Evolutionary conservation across 2,888 invertebrate species (phyloP).

Genomic region (Melangyna quadrimaculata): DNA sequence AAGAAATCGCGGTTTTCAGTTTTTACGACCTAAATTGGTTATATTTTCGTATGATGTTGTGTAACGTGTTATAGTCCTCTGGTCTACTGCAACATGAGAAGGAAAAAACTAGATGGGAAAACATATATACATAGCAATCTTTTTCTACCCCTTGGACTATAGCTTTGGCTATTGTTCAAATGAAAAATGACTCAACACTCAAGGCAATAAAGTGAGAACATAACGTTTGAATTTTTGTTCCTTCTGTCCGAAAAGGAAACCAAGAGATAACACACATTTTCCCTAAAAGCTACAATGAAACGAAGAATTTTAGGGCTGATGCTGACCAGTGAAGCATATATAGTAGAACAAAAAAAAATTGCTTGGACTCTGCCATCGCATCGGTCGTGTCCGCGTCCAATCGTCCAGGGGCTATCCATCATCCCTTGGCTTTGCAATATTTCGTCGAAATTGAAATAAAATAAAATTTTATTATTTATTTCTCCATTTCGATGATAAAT

Average conservation of each 20-base stretch:
- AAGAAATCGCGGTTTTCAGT: conserved; percentile 59
- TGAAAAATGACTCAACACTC: conserved; percentile 67
- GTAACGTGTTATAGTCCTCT: not conserved
- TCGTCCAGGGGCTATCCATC: conserved; percentile 35
- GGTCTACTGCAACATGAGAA: not conserved
- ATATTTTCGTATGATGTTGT: not conserved
- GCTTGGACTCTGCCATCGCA: not conserved
- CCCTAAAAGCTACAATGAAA: not conserved
- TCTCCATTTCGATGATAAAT: conserved; percentile 39
- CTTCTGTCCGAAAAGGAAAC: not conserved
- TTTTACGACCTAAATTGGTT: conserved; percentile 37
- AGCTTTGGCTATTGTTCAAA: conserved; percentile 31
- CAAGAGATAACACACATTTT: conserved; percentile 36
- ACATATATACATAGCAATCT: conserved; percentile 23
- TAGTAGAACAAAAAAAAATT: not conserved
- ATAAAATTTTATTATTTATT: conserved; percentile 68
- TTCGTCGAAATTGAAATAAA: conserved; percentile 68
- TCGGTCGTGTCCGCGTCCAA: not conserved
- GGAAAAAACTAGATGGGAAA: not conserved
- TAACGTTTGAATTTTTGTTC: conserved; percentile 30
- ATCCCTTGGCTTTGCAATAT: conserved; percentile 60
- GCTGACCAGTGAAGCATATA: conserved; percentile 43
- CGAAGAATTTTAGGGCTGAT: not conserved
- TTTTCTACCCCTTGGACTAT: conserved; percentile 23
- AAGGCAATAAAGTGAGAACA: conserved; percentile 62